Evolutionary conservation across 2,113 vertebrate genomes (phyloP), one percentile per base, ranked within the genome.

Genomic region (Microtus ochrogaster): DNA sequence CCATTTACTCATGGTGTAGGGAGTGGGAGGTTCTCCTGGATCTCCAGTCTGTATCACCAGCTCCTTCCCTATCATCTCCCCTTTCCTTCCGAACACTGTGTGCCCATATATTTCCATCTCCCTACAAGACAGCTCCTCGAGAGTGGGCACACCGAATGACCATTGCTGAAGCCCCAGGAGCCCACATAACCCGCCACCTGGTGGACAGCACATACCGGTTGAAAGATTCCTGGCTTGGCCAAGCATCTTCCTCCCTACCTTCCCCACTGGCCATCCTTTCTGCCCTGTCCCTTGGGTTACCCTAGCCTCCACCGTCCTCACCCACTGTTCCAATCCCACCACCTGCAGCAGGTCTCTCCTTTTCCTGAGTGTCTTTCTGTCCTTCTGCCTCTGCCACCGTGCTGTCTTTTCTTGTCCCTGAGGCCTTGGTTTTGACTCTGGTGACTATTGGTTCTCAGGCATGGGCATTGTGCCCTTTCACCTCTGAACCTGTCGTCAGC

Each of bases 201-300:
- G 14, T 0, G 13, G 36, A 76, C 4, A 22, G 1, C 65, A 10
- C 0, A 0, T 9, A 1, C 0, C 2, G 22, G 49, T 0, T 21
- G 47, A 47, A 17, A 41, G 72, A 3, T 2, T 26, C 39, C n/a
- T 47, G 61, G 61, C 91, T 89, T 9, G 9, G 41, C 83, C 90
- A 74, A 22, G 24, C 70, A 21, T 22, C 5, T 39, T 19, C 13
- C 26, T 26, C 44, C 9, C 33, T 44, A 44, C 30, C 12, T 44
- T 22, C 14, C 81, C 13, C 41, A 8, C 9, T n/a, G 7, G 9
- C 72, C 36, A 0, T 77, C 77, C 85, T 70, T 49, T 74, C 70
- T 72, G 44, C 4, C 44, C 76, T 39, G n/a, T 28, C 47, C 58
- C 19, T 68, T 77, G 66, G n/a, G 10, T 68, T 49, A 30, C 7